Evolutionary conservation across 1,140 invertebrate species (phyloP).

Genomic region (Pseudomyrmex concolor): DNA sequence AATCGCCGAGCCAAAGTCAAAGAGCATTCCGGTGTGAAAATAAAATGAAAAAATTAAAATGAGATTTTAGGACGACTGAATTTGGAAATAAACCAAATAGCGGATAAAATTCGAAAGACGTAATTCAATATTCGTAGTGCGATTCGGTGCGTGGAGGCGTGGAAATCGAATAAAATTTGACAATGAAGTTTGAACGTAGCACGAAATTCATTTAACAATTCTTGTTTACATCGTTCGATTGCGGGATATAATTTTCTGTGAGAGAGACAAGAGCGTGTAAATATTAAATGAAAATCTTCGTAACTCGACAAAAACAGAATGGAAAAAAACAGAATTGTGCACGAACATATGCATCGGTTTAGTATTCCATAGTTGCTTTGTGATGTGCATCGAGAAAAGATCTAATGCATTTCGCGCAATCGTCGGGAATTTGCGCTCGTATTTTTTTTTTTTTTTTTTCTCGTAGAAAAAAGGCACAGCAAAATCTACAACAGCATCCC

Average conservation of each 20-base stretch:
- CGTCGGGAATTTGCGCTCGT: slow-evolving; percentile 15
- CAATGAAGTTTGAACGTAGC: neutral
- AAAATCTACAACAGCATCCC: slow-evolving; percentile 25
- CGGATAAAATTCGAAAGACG: neutral
- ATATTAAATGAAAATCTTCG: slow-evolving; percentile 17
- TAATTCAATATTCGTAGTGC: slow-evolving; percentile 22
- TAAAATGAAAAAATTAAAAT: slow-evolving; percentile 2
- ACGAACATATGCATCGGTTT: neutral
- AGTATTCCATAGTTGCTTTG: neutral
- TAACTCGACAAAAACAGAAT: neutral
- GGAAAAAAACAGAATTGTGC: neutral
- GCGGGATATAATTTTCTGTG: neutral
- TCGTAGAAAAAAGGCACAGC: neutral
- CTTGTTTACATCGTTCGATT: neutral
- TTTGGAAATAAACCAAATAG: neutral
- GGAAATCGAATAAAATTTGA: neutral
- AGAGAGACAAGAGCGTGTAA: neutral
- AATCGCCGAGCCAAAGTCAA: neutral
- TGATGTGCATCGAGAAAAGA: neutral
- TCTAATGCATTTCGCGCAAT: neutral
- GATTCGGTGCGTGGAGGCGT: neutral
- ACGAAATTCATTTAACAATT: neutral
- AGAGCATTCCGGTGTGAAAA: neutral
- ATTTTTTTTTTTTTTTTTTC: slow-evolving; percentile 6
- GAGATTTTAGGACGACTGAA: neutral